Evolutionary conservation across 2,888 invertebrate genomes (phyloP), one percentile per base, ranked within the genome.

Genomic region (Drosophila vallismaia): DNA sequence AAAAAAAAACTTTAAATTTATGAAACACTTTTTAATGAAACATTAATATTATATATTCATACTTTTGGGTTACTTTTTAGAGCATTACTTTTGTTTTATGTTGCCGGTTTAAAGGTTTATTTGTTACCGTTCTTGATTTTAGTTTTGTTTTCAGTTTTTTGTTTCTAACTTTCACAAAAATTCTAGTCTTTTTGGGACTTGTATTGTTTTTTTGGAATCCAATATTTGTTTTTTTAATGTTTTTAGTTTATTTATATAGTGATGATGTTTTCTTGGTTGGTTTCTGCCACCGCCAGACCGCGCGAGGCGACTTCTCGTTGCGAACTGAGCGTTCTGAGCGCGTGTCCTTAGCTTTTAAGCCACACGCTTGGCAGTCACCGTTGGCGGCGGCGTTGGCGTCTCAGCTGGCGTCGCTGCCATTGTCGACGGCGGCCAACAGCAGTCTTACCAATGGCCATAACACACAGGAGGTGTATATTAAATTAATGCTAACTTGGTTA

Each of bases 341-440:
- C 76, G 83, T 86, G 89, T 91, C 90, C 90, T 91, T 90, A 90
- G 90, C 91, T 91, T 91, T 90, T 89, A 90, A 91, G 83, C 82
- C 81, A 73, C 78, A 72, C 40, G 40, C 14, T 7, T 63, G 31
- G 50, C 60, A 19, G 51, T 63, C 42, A 33, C 33, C 14, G 14
- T 14, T 14, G 14, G 14, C 14, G 14, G 14, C 14, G 14, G 14
- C 14, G 14, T 14, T 14, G 14, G 14, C 60, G 52, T 52, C 44
- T 26, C 54, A 26, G 51, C 28, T 28, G 50, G 36, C 33, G 33
- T 9, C 38, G 51, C 59, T 46, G 51, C 9, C 33, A 9, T 9
- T 9, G 46, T 33, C 33, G 42, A 38, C 44, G 12, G 28, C 8
- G 9, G 31, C 24, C 14, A 40, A 31, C 44, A 31, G 26, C 46